A percentile compares a stretch with the other conserved stretches of the same genome.
Conservation (phyloP, 2,113 vertebrate species). For the Paedocypris sp. region DNA sequence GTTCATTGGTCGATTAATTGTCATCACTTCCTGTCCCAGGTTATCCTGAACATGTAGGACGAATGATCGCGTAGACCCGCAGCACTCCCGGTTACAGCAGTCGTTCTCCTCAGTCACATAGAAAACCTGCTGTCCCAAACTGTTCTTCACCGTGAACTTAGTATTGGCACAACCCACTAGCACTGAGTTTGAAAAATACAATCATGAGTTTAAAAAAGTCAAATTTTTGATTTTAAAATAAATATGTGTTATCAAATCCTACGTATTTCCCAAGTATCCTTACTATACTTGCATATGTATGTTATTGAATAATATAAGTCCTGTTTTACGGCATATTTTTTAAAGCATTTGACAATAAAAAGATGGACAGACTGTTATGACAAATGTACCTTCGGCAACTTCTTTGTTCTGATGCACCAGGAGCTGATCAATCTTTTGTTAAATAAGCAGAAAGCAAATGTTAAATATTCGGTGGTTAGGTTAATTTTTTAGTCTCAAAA, state of each 20-base stretch:
- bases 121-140: slow-evolving; percentile 65
- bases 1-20: slow-evolving; percentile 51
- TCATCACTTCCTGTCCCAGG: slow-evolving; percentile 59
- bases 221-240: no score
- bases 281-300: no score
- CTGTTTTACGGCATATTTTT: no score
- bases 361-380: background rate
- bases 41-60: slow-evolving; percentile 62
- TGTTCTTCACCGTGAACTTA: slow-evolving; percentile 69
- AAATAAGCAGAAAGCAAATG: background rate
- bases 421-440: slow-evolving; percentile 71
- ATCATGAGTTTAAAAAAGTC: background rate
- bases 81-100: slow-evolving; percentile 58
- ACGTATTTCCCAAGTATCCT: background rate
- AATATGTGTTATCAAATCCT: no score
- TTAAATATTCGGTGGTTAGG: no score
- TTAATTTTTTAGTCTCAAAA: no score
- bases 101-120: slow-evolving; percentile 65
- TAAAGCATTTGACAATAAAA: background rate
- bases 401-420: slow-evolving; percentile 78
- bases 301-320: no score
- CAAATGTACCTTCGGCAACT: slow-evolving; percentile 65
- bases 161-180: slow-evolving; percentile 64
- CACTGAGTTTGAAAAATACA: slow-evolving; percentile 40
- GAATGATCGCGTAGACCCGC: slow-evolving; percentile 61